Conservation (phyloP, 2,113 vertebrate genomes). For the Epinephelus lanceolatus region DNA sequence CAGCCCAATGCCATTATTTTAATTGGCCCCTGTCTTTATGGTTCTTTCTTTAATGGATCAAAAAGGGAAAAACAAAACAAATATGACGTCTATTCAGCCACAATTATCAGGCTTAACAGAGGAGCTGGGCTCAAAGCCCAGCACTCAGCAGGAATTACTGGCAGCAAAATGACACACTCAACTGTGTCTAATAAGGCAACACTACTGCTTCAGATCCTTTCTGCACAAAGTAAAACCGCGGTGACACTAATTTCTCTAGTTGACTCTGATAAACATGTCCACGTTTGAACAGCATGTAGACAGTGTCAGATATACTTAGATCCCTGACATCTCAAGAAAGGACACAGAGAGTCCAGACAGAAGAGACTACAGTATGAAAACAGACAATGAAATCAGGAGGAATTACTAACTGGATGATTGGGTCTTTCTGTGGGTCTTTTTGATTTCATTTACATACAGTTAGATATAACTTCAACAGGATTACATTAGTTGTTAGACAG, state of each 20-base stretch:
- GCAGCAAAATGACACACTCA: constrained; percentile 56
- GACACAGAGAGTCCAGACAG: background rate
- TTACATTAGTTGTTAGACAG: background rate
- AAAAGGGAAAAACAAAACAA: constrained; percentile 54
- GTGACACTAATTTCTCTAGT: constrained; percentile 35
- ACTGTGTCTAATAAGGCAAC: constrained; percentile 43
- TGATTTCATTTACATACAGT: constrained; percentile 1
- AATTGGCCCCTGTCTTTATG: constrained; percentile 33
- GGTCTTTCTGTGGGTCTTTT: background rate
- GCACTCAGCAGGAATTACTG: constrained; percentile 64
- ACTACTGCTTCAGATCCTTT: constrained; percentile 40
- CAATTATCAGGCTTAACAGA: constrained; percentile 58
- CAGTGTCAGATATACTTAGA: background rate
- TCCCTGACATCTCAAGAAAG: background rate
- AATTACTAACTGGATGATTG: too few species aligned
- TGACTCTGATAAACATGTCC: constrained; percentile 14
- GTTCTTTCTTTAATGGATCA: constrained; percentile 43
- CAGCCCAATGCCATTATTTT: constrained; percentile 15
- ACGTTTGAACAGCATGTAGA: background rate
- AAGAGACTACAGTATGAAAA: background rate
- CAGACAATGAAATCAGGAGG: constrained; percentile 14
- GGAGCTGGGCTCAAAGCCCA: constrained; percentile 40
- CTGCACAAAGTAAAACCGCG: background rate
- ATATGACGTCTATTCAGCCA: constrained; percentile 40
- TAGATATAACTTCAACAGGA: background rate